A percentile compares a stretch with the other conserved stretches of the same genome.
These are phyloP conservation scores for Tor tambroides DNA, from an alignment of 2,113 vertebrate genomes.

Conservation along the genomic window DNA sequence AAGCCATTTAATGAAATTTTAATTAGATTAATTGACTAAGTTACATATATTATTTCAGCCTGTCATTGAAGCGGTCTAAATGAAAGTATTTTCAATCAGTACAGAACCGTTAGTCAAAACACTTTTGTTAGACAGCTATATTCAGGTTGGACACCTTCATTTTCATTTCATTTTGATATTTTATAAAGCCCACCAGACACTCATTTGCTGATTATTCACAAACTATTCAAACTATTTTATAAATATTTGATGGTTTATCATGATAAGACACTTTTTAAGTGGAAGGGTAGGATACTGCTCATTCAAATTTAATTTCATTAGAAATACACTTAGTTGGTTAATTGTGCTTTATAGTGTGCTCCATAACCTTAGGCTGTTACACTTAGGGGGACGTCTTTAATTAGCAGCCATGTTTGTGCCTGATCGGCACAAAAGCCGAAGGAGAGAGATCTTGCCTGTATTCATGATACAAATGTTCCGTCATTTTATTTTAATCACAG, in stretches of 20 bases:
- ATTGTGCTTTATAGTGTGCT: conserved; percentile 34
- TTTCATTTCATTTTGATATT: neutral
- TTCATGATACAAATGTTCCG: conserved; percentile 5
- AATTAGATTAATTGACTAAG: neutral
- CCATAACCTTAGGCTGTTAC: conserved; percentile 21
- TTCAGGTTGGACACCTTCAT: neutral
- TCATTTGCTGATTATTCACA: conserved; percentile 52
- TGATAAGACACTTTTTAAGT: conserved; percentile 19
- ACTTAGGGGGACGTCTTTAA: conserved; percentile 34
- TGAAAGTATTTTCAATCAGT: neutral
- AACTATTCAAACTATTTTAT: conserved; percentile 43
- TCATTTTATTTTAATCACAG: conserved; percentile 12
- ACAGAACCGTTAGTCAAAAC: neutral
- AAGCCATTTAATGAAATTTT: neutral
- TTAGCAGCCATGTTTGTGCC: conserved; percentile 35
- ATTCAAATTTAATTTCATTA: conserved; percentile 51
- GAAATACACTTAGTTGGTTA: conserved; percentile 37
- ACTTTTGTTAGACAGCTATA: neutral
- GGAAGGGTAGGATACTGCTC: conserved; percentile 32
- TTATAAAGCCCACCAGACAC: neutral
- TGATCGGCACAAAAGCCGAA: neutral
- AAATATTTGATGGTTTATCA: conserved; percentile 52
- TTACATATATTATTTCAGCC: neutral
- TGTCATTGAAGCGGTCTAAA: neutral
- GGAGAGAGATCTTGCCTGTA: neutral